Evolutionary conservation across 2,113 vertebrate genomes (phyloP), one percentile per base, ranked within the genome.

Genomic region (Zapornia atra): DNA sequence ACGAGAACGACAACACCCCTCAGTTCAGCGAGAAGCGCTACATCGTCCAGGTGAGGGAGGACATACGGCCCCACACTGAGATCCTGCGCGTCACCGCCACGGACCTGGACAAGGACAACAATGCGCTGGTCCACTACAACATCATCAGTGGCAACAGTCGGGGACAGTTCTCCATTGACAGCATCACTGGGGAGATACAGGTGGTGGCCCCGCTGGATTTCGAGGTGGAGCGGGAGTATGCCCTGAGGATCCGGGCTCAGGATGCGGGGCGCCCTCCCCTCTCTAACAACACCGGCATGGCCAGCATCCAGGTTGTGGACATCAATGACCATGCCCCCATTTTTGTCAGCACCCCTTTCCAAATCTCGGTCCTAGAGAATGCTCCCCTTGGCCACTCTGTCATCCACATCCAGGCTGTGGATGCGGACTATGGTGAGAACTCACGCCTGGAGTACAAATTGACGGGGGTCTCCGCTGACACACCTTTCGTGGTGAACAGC

Each of bases 21-120:
- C 99, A 99, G 92, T 99, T 99, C 97, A 99, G 99, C 3, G 99
- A 99, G 97, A 99, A 99, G 91, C 99, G 99, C 20, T 99, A 99
- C 15, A 99, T 99, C 15, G 99, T 99, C 20, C 98, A 99, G 66
- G 99, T 99, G 84, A 98, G 98, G 31, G 99, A 99, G 96, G 99
- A 99, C 26, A 96, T 99, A 46, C 98, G 99, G 50, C 98, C 99
- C 11, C 99, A 99, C 92, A 98, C 99, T 0, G 99, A 99, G 93
- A 99, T 99, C 82, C 96, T 99, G n/a, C 98, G 98, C 0, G 98
- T 99, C 56, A 99, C 98, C 0, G 99, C 99, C 88, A 99, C 99
- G 0, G 99, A 99, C 96, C 96, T 89, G 10, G 99, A 99, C 96
- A 99, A 99, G 97, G 99, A 99, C 64, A 99, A 98, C 79, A 99